A percentile compares a stretch with the other conserved stretches of the same genome.
Evolutionary conservation across 23 tunicate species (phyloP).

Genomic region (Diplosoma virens): DNA sequence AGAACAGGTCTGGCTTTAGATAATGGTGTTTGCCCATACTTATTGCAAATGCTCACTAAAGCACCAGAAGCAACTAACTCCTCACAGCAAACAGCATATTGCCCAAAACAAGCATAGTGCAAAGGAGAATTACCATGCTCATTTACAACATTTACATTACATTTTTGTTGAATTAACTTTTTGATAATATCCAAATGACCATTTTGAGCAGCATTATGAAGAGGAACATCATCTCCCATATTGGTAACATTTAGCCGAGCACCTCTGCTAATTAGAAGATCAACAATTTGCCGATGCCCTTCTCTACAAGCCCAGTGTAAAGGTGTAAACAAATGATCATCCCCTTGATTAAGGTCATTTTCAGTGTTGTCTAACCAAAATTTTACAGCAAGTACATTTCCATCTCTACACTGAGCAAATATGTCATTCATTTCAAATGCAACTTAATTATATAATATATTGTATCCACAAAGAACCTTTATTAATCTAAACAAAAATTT

Average conservation of each 20-base stretch:
- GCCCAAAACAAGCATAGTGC: slow-evolving; percentile 95
- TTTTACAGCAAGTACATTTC: slow-evolving; percentile 90
- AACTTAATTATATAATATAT: neutral
- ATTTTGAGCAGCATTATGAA: slow-evolving; percentile 97
- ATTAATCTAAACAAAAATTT: too few relatives aligned
- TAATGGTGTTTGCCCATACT: slow-evolving; percentile 83
- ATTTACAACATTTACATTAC: slow-evolving; percentile 82
- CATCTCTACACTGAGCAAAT: slow-evolving; percentile 77
- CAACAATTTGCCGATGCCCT: slow-evolving; percentile 80
- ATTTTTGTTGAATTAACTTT: slow-evolving; percentile 62
- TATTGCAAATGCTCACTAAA: slow-evolving; percentile 78
- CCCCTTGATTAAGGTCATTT: slow-evolving; percentile 95
- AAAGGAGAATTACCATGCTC: slow-evolving; percentile 93
- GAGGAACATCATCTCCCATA: slow-evolving; percentile 98
- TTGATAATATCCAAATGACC: slow-evolving; percentile 80
- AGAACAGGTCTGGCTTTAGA: slow-evolving; percentile 81
- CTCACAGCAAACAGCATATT: slow-evolving; percentile 72
- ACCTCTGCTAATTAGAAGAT: slow-evolving; percentile 66
- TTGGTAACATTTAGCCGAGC: slow-evolving; percentile 87
- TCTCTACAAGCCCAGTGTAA: slow-evolving; percentile 94
- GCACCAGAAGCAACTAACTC: slow-evolving; percentile 83
- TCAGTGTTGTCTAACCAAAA: slow-evolving; percentile 99
- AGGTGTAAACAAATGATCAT: slow-evolving; percentile 96
- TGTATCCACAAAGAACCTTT: too few relatives aligned
- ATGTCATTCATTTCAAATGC: slow-evolving; percentile 78